Evolutionary conservation across 2,797 vertebrate species (phyloP).

Genomic region (Labeo calbasu): DNA sequence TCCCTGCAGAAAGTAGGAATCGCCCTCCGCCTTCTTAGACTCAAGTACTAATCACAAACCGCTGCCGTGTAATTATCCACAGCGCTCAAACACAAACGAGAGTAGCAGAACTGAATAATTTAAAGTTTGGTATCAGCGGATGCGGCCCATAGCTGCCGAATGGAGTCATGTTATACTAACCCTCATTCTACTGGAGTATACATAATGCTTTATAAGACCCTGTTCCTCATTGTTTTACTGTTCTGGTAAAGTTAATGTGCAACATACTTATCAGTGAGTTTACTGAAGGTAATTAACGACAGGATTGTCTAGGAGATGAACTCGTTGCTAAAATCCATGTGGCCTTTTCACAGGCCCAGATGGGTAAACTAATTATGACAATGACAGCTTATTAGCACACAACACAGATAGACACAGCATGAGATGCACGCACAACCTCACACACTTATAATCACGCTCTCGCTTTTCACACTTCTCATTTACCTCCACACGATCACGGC

Average conservation of each 20-base stretch:
- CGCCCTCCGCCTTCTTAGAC: not conserved
- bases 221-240: conserved; percentile 6
- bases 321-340: conserved; percentile 12
- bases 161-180: conserved; percentile 22
- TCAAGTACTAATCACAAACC: conserved; percentile 31
- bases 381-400: conserved; percentile 42
- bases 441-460: conserved; percentile 10
- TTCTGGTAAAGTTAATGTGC: conserved; percentile 19
- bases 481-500: not conserved
- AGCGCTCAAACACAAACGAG: conserved; percentile 18
- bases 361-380: conserved; percentile 42
- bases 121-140: conserved; percentile 17
- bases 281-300: conserved; percentile 23
- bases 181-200: not conserved
- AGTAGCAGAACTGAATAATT: conserved; percentile 38
- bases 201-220: not conserved
- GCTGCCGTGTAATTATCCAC: conserved; percentile 14
- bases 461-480: not conserved
- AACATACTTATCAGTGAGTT: conserved; percentile 37
- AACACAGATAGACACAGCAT: conserved; percentile 39
- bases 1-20: conserved; percentile 3
- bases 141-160: not conserved
- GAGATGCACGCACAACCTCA: conserved; percentile 1
- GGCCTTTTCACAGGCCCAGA: conserved; percentile 42
- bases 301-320: not conserved